Evolutionary conservation across 1,140 invertebrate genomes (phyloP).

Genomic region (Meloidogyne chitwoodi): DNA sequence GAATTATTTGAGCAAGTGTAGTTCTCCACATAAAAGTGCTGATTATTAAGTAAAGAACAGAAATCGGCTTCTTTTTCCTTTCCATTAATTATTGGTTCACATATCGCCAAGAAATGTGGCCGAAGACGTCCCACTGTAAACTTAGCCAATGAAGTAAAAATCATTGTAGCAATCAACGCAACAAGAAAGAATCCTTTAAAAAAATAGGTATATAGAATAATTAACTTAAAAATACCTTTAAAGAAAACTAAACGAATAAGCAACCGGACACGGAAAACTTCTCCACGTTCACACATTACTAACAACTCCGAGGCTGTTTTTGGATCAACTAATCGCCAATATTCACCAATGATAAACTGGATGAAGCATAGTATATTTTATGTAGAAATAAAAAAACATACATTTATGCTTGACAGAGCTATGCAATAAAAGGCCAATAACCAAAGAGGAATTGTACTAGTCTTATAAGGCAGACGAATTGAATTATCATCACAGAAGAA

Average conservation of each 20-base stretch:
- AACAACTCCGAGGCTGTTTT: background rate
- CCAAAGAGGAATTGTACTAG: slow-evolving; percentile 24
- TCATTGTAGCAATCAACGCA: slow-evolving; percentile 16
- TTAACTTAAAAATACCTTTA: background rate
- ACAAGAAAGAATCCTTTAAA: slow-evolving; percentile 30
- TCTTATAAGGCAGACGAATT: slow-evolving; percentile 40
- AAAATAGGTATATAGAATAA: background rate
- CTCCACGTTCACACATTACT: background rate
- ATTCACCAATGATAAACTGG: background rate
- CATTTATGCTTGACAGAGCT: background rate
- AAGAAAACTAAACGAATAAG: slow-evolving; percentile 13
- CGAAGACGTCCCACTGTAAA: slow-evolving; percentile 80
- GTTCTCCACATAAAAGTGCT: slow-evolving; percentile 8
- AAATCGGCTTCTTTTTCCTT: slow-evolving; percentile 23
- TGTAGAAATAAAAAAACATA: background rate
- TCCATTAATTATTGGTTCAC: slow-evolving; percentile 61
- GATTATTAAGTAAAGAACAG: background rate
- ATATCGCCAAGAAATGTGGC: slow-evolving; percentile 78
- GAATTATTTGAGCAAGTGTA: background rate
- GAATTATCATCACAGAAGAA: slow-evolving; percentile 49
- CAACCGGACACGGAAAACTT: background rate
- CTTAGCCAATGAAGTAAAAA: slow-evolving; percentile 69
- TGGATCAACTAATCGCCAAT: background rate
- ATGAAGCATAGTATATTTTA: no score
- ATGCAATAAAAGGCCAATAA: slow-evolving; percentile 13